A percentile compares a stretch with the other conserved stretches of the same genome.
These are phyloP conservation scores for Octodonta nipae DNA, from an alignment of 2,888 invertebrate genomes.

Conservation along the genomic window DNA sequence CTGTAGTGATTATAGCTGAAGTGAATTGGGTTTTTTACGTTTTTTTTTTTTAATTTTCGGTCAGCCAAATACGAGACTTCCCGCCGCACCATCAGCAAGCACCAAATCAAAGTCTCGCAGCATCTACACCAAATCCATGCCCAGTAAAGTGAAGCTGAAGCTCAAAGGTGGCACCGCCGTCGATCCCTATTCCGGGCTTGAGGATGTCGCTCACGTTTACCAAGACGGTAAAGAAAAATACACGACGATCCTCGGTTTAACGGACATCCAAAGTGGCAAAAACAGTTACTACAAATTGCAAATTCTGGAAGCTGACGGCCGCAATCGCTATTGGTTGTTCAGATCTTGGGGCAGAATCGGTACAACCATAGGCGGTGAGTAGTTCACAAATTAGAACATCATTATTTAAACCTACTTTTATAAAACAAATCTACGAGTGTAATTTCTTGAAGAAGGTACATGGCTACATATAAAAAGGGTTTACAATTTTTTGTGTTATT, in stretches of 20 bases:
- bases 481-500: too few relatives aligned
- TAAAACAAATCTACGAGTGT: too few relatives aligned
- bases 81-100: constrained; percentile 23
- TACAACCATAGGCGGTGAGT: constrained; percentile 69
- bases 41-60: too few relatives aligned
- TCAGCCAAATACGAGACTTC: constrained; percentile 30
- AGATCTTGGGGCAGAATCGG: constrained; percentile 94
- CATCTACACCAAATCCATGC: constrained; percentile 38
- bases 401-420: too few relatives aligned
- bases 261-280: constrained; percentile 73
- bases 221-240: constrained; percentile 45
- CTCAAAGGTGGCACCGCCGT: constrained; percentile 76
- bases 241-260: constrained; percentile 67
- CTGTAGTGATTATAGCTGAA: too few relatives aligned
- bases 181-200: constrained; percentile 78
- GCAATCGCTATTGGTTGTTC: constrained; percentile 41
- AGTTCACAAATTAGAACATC: too few relatives aligned
- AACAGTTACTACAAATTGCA: constrained; percentile 95
- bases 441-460: too few relatives aligned
- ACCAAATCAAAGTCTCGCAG: constrained; percentile 30
- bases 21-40: too few relatives aligned
- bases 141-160: constrained; percentile 51
- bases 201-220: constrained; percentile 68
- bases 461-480: too few relatives aligned
- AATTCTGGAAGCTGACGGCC: constrained; percentile 61